Percentiles rank a stretch among this genome's conserved stretches.
These are phyloP conservation scores for Pampusana beccarii DNA, from an alignment of 2,113 vertebrate species.

Conservation along the genomic window DNA sequence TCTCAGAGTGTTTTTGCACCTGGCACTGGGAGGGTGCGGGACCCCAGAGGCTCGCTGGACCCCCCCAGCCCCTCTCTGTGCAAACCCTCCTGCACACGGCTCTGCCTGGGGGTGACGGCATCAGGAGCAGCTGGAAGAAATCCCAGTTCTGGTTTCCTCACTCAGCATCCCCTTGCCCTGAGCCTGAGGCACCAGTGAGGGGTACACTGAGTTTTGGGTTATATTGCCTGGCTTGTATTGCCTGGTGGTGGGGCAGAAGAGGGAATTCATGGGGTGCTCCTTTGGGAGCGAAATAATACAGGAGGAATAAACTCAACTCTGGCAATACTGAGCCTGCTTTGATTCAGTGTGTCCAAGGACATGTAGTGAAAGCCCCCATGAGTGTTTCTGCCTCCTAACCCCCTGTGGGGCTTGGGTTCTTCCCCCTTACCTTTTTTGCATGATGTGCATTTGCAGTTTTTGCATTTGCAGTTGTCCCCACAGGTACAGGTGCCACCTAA, in stretches of 20 bases:
- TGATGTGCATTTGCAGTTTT: slow-evolving; percentile 82
- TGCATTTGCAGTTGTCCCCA: slow-evolving; percentile 82
- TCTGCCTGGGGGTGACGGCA: not conserved
- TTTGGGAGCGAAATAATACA: fast-evolving
- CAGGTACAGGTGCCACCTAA: slow-evolving; percentile 85
- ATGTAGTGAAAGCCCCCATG: fast-evolving
- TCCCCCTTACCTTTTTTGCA: slow-evolving; percentile 76
- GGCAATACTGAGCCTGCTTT: not conserved
- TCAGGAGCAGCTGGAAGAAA: not conserved
- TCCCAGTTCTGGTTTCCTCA: fast-evolving
- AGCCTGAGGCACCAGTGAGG: not conserved
- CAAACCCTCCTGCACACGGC: fast-evolving
- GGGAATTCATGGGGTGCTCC: not conserved
- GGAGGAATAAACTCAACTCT: not conserved
- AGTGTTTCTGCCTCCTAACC: not conserved
- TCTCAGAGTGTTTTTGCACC: not conserved
- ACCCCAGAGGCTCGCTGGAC: fast-evolving
- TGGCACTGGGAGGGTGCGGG: not conserved
- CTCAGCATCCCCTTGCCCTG: not conserved
- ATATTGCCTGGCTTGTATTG: not conserved
- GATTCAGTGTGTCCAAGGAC: not conserved
- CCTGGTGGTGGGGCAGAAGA: fast-evolving
- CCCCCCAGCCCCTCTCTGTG: not conserved
- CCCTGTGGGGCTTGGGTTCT: fast-evolving
- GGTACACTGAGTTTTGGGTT: not conserved